phyloP scores from a whole-genome alignment of 2,888 invertebrate species.

The Pristionchus exspectatus region DNA sequence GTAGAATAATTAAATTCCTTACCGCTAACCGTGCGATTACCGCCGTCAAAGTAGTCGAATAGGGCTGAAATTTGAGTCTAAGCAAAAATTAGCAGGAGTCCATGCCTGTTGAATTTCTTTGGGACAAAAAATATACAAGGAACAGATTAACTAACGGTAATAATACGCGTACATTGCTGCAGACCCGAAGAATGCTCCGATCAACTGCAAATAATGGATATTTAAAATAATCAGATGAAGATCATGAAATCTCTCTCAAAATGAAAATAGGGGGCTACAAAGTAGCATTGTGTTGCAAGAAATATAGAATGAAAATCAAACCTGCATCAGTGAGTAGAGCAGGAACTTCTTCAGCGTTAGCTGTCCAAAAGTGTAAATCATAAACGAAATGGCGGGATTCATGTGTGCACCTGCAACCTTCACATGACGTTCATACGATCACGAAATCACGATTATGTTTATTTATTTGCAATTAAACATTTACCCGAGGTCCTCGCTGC shows the following conservation, averaged over 20 bases:
- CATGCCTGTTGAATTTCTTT: neutral
- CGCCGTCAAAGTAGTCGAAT: slow-evolving; percentile 68
- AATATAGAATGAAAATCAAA: neutral
- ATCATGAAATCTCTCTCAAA: too few relatives aligned
- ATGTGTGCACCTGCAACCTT: slow-evolving; percentile 65
- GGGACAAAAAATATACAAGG: neutral
- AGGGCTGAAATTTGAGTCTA: slow-evolving; percentile 69
- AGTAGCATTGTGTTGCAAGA: neutral
- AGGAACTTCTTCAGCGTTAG: slow-evolving; percentile 62
- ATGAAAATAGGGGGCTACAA: neutral
- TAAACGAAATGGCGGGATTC: slow-evolving; percentile 70
- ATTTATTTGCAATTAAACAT: neutral
- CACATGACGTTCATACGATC: neutral
- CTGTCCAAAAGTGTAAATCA: slow-evolving; percentile 68
- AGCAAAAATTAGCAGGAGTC: too few relatives aligned
- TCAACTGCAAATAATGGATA: slow-evolving; percentile 34
- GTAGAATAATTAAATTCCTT: neutral
- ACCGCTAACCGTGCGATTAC: slow-evolving; percentile 63
- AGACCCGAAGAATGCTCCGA: slow-evolving; percentile 70
- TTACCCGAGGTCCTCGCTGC: slow-evolving; percentile 64
- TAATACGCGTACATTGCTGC: slow-evolving; percentile 69
- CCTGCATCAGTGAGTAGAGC: slow-evolving; percentile 61
- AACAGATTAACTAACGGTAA: slow-evolving; percentile 60
- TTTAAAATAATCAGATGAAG: too few relatives aligned
- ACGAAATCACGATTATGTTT: neutral